Percentiles rank a stretch among this genome's conserved stretches.
Evolutionary conservation across 2,113 vertebrate genomes (phyloP).

Genomic region (Oenanthe oenanthe): DNA sequence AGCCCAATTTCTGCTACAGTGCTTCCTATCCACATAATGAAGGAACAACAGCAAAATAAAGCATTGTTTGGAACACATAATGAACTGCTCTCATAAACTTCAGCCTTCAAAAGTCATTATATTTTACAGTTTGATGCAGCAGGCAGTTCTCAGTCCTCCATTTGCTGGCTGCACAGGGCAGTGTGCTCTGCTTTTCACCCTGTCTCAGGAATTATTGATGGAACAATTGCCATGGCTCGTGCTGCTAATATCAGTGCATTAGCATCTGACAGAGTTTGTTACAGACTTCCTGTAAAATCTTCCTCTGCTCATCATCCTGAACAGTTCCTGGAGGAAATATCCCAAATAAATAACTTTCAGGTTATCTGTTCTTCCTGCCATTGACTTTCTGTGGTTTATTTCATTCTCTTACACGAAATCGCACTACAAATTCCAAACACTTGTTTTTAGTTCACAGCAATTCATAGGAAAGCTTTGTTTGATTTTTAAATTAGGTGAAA

Average conservation of each 20-base stretch:
- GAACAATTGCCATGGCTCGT: slow-evolving; percentile 56
- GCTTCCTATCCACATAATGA: slow-evolving; percentile 73
- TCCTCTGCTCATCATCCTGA: not conserved
- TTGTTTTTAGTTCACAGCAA: not conserved
- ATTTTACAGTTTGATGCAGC: slow-evolving; percentile 73
- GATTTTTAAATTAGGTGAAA: not conserved
- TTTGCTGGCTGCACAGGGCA: slow-evolving; percentile 55
- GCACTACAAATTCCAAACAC: not conserved
- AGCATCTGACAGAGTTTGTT: slow-evolving; percentile 61
- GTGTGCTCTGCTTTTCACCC: slow-evolving; percentile 7
- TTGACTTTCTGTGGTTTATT: not conserved
- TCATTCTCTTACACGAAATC: not conserved
- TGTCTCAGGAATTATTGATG: slow-evolving; percentile 75
- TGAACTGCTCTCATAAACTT: slow-evolving; percentile 79
- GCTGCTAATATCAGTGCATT: slow-evolving; percentile 63
- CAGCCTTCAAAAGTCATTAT: slow-evolving; percentile 80
- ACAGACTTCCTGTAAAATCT: slow-evolving; percentile 43
- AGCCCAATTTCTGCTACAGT: slow-evolving; percentile 84
- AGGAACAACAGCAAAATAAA: slow-evolving; percentile 78
- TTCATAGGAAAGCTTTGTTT: not conserved
- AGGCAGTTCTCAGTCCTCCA: slow-evolving; percentile 71
- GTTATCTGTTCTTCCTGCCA: not conserved
- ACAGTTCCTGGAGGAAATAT: slow-evolving; percentile 8
- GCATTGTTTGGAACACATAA: slow-evolving; percentile 76
- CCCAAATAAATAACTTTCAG: not conserved